Percentiles rank a stretch among this genome's conserved stretches.
Evolutionary conservation across 1,140 invertebrate genomes (phyloP).

Genomic region (Whitmania pigra): DNA sequence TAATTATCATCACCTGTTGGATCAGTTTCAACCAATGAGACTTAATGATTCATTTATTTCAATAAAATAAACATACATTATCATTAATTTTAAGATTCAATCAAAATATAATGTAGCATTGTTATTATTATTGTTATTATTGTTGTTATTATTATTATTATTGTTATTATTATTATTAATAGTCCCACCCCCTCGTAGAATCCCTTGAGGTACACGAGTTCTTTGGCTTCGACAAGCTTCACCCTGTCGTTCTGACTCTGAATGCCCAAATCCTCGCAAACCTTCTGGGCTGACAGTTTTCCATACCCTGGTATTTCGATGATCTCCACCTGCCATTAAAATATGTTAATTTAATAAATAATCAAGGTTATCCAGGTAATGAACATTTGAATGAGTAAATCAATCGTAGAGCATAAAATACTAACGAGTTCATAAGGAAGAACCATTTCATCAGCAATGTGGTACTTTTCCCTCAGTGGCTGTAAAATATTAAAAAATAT

Average conservation of each 20-base stretch:
- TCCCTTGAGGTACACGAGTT: slow-evolving; percentile 84
- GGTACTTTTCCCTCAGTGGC: slow-evolving; percentile 81
- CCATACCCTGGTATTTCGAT: slow-evolving; percentile 82
- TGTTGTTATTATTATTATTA: no score
- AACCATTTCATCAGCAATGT: slow-evolving; percentile 83
- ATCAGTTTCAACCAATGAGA: neutral
- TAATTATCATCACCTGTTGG: slow-evolving; percentile 61
- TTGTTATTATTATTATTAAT: no score
- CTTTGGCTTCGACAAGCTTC: slow-evolving; percentile 85
- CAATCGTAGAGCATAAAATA: slow-evolving; percentile 17
- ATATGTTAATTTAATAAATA: slow-evolving; percentile 2
- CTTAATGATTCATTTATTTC: neutral
- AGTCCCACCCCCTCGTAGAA: slow-evolving; percentile 70
- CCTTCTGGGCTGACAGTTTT: slow-evolving; percentile 64
- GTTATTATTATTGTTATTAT: no score
- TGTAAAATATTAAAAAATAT: slow-evolving; percentile 33
- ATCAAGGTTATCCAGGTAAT: no score
- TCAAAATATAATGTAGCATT: neutral
- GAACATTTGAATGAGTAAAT: no score
- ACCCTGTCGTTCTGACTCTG: slow-evolving; percentile 93
- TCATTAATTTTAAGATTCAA: slow-evolving; percentile 8
- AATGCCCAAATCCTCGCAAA: slow-evolving; percentile 82
- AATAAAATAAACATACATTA: no score
- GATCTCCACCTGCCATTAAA: slow-evolving; percentile 59
- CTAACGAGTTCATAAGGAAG: slow-evolving; percentile 63